Conservation (phyloP, 2,888 invertebrate species). For the Acholoe squamosa region DNA sequence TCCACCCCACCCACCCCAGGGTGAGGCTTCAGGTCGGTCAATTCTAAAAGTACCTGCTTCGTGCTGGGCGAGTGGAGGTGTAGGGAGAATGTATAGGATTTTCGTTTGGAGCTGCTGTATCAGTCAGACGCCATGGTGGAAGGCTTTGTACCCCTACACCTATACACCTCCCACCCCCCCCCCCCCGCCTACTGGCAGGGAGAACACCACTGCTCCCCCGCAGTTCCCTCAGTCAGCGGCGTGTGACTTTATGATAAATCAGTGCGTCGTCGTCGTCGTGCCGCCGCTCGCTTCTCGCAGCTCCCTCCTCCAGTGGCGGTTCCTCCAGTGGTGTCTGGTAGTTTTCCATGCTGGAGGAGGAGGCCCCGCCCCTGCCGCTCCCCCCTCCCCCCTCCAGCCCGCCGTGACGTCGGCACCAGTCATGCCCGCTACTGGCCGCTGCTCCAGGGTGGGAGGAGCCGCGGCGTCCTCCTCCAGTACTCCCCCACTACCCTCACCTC, state of each 20-base stretch:
- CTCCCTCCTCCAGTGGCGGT: background rate
- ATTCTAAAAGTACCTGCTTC: no score
- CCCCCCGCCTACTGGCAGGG: background rate
- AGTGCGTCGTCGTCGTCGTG: background rate
- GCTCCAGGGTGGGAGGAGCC: conserved; percentile 38
- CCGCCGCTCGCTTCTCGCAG: background rate
- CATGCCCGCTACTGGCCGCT: background rate
- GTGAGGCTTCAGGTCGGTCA: no score
- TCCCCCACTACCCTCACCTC: background rate
- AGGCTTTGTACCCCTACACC: background rate
- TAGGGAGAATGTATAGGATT: background rate
- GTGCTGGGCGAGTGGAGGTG: no score
- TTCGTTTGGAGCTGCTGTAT: background rate
- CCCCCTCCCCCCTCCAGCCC: background rate
- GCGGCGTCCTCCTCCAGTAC: background rate
- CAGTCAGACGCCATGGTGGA: background rate
- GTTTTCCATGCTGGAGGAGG: conserved; percentile 49
- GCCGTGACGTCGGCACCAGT: conserved; percentile 51
- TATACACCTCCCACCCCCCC: background rate
- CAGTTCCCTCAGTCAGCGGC: background rate
- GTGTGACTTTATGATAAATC: conserved; percentile 17
- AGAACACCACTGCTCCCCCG: background rate
- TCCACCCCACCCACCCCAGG: background rate
- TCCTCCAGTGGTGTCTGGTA: conserved; percentile 55
- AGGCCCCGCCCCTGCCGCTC: background rate